A percentile compares a stretch with the other conserved stretches of the same genome.
phyloP scores from a whole-genome alignment of 1,140 invertebrate species.

The Triops longicaudatus region DNA sequence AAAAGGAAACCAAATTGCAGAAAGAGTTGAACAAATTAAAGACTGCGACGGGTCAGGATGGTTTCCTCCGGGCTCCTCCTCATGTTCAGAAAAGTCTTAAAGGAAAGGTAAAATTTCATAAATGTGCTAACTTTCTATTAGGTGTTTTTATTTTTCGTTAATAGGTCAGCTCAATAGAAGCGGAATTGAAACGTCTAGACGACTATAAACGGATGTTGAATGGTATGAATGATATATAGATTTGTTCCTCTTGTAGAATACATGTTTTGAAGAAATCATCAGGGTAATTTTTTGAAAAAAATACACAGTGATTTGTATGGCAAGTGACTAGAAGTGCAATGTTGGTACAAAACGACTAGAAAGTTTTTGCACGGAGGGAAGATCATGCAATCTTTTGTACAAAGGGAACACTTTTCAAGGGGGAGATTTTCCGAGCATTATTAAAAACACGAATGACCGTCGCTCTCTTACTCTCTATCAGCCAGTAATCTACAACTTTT shows the following conservation, averaged over 20 bases:
- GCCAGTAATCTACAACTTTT: slow-evolving; percentile 15
- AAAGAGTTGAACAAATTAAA: slow-evolving; percentile 35
- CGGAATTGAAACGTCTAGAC: not conserved
- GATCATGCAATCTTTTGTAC: not conserved
- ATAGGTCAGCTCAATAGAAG: not conserved
- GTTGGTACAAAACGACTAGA: slow-evolving; percentile 12
- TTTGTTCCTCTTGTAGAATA: not conserved
- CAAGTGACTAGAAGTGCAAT: not conserved
- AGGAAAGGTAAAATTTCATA: not conserved
- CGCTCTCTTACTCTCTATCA: slow-evolving; percentile 10
- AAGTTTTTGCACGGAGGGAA: not conserved
- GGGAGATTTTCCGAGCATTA: not conserved
- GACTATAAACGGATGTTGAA: not conserved
- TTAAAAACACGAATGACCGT: slow-evolving; percentile 1
- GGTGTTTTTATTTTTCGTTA: not conserved
- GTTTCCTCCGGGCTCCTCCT: not conserved
- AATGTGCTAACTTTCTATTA: not conserved
- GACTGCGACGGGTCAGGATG: not conserved
- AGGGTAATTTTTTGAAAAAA: not conserved
- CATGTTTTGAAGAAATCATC: not conserved
- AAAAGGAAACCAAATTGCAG: slow-evolving; percentile 38
- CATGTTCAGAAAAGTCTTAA: not conserved
- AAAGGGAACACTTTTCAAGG: not conserved
- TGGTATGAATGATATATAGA: not conserved
- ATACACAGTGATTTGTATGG: not conserved